Evolutionary conservation across 2,797 vertebrate genomes (phyloP).

Genomic region (Carcharodon carcharias): DNA sequence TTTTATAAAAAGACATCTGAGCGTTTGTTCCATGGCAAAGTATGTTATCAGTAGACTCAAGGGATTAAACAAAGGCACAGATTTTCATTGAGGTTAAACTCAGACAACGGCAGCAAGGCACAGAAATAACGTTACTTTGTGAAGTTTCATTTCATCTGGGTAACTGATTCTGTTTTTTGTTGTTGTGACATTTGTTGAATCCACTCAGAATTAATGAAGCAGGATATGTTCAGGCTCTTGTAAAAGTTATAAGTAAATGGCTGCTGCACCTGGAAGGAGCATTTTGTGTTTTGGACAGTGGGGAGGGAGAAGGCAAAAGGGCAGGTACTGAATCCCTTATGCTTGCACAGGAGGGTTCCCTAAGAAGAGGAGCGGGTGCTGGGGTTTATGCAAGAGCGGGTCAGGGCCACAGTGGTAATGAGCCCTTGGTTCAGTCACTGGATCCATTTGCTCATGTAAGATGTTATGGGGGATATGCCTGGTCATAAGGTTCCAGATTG

Average conservation of each 20-base stretch:
- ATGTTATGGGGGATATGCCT: too few relatives aligned
- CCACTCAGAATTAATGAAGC: background rate
- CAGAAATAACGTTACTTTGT: background rate
- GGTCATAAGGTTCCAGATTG: too few relatives aligned
- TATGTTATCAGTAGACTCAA: background rate
- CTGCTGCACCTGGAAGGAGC: background rate
- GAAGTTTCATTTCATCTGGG: background rate
- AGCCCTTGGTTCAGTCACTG: background rate
- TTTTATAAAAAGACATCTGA: background rate
- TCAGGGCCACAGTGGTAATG: background rate
- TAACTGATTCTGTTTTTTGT: background rate
- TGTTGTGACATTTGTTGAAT: background rate
- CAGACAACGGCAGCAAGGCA: background rate
- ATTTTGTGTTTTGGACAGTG: background rate
- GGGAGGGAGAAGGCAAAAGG: background rate
- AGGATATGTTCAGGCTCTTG: background rate
- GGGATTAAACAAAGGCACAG: background rate
- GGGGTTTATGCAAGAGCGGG: background rate
- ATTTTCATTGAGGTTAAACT: conserved; percentile 19
- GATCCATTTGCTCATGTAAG: background rate
- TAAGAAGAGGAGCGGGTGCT: background rate
- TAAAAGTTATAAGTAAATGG: background rate
- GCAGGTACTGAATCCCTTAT: too few relatives aligned
- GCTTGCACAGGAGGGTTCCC: background rate
- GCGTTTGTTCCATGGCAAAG: background rate